A percentile compares a stretch with the other conserved stretches of the same genome.
Evolutionary conservation across 2,113 vertebrate species (phyloP).

Genomic region (Barnardius zonarius): DNA sequence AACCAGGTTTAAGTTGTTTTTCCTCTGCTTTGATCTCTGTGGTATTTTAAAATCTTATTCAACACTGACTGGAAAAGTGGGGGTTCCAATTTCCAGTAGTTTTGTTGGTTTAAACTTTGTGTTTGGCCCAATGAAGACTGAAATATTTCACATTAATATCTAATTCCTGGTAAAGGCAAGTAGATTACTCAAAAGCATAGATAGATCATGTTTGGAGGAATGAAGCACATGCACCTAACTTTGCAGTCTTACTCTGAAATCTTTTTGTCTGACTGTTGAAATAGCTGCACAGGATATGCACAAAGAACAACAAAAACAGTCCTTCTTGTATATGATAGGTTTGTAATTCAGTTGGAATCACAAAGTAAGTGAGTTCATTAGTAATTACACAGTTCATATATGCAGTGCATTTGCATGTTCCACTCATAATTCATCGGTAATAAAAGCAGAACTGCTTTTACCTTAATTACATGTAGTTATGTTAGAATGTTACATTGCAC

Average conservation of each 20-base stretch:
- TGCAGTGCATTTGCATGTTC: not conserved
- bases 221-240: not conserved
- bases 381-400: not conserved
- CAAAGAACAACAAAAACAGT: not conserved
- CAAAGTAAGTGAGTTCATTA: not conserved
- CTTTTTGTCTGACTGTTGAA: not conserved
- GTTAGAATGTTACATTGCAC: not conserved
- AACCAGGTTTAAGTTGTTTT: not conserved
- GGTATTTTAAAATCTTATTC: not conserved
- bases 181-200: not conserved
- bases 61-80: not conserved
- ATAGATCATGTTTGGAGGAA: not conserved
- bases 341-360: slow-evolving; percentile 6
- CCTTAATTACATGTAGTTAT: not conserved
- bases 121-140: not conserved
- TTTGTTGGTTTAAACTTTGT: not conserved
- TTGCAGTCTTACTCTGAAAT: not conserved
- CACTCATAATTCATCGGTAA: not conserved
- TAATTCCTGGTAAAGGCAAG: not conserved
- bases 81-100: not conserved
- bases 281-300: not conserved
- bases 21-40: not conserved
- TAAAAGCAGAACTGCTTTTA: not conserved
- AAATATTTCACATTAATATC: not conserved
- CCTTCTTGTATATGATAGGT: not conserved